Evolutionary conservation across 2,888 invertebrate species (phyloP).

Genomic region (Punctoribates punctum): DNA sequence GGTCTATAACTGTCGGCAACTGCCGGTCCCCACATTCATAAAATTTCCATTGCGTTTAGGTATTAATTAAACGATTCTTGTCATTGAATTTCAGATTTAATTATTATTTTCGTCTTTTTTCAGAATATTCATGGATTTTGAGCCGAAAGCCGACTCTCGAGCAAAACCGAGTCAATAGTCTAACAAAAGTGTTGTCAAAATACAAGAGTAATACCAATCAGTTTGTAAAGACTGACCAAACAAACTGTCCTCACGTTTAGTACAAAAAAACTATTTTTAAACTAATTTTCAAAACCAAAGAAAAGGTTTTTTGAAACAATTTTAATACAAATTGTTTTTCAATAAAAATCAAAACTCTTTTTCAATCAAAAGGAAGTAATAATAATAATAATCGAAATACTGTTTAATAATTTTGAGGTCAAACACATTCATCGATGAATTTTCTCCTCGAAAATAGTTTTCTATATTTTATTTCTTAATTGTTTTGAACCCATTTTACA

Average conservation of each 20-base stretch:
- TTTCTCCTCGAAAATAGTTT: no score
- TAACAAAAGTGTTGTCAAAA: neutral
- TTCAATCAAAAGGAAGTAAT: no score
- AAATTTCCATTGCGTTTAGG: neutral
- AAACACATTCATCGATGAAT: no score
- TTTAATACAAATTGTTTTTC: no score
- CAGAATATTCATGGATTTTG: slow-evolving; percentile 21
- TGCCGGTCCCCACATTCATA: slow-evolving; percentile 19
- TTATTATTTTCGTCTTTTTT: neutral
- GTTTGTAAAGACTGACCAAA: neutral
- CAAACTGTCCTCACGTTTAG: neutral
- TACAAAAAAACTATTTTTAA: neutral
- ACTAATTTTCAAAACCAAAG: neutral
- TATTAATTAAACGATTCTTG: neutral
- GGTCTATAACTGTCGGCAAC: slow-evolving; percentile 44
- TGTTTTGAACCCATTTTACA: no score
- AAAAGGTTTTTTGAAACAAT: no score
- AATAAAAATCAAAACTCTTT: no score
- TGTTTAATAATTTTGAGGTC: no score
- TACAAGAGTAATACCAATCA: neutral
- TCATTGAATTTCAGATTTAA: neutral
- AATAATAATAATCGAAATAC: no score
- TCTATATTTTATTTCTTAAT: no score
- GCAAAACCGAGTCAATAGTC: neutral
- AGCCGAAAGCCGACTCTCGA: slow-evolving; percentile 13